phyloP scores from a whole-genome alignment of 2,113 vertebrate genomes.

The Coturnix japonica region DNA sequence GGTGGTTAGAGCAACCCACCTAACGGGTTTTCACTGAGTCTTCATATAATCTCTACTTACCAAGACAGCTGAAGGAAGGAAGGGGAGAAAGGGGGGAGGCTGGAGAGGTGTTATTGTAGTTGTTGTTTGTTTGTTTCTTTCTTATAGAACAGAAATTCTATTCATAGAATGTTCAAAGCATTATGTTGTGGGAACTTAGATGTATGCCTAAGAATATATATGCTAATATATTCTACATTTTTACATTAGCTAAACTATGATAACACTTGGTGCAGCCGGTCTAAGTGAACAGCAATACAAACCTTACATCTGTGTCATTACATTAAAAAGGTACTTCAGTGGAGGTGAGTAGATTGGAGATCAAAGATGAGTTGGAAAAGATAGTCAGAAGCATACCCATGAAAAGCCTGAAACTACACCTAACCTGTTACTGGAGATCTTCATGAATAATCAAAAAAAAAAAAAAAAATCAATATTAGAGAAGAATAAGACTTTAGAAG shows the following conservation, averaged over 20 bases:
- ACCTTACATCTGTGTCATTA: neutral
- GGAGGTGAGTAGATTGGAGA: fast-evolving
- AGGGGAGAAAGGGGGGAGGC: too few species aligned
- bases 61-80: neutral
- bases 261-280: neutral
- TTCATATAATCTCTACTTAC: neutral
- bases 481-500: neutral
- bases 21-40: fast-evolving
- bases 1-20: fast-evolving
- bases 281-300: neutral
- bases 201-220: neutral
- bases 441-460: neutral
- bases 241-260: neutral
- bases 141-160: neutral
- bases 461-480: neutral
- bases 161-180: fast-evolving
- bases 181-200: fast-evolving
- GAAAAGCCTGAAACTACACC: neutral
- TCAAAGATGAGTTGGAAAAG: neutral
- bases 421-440: neutral
- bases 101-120: too few species aligned
- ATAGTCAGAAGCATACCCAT: neutral
- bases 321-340: neutral
- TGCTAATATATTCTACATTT: neutral
- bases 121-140: too few species aligned